Conservation (phyloP, 2,797 vertebrate genomes). For the Oreochromis mossambicus region DNA sequence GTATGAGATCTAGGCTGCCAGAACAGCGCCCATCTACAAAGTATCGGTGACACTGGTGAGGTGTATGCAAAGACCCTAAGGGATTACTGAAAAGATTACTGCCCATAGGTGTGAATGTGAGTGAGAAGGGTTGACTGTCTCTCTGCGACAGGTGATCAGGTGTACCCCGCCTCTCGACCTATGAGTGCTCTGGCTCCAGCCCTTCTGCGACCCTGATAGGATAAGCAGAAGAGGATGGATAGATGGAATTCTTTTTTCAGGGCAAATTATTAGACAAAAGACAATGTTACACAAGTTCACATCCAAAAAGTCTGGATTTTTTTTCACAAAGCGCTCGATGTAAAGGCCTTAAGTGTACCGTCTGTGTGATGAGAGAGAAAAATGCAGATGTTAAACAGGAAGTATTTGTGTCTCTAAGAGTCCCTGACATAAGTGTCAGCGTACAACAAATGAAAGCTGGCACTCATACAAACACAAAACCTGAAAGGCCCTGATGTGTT, state of each 20-base stretch:
- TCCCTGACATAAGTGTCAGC: neutral
- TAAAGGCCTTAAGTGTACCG: neutral
- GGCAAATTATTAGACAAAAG: neutral
- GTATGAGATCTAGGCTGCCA: neutral
- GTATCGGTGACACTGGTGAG: neutral
- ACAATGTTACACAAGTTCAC: neutral
- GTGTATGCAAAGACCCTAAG: neutral
- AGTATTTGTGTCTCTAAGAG: neutral
- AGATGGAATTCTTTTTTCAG: neutral
- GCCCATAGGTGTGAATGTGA: neutral
- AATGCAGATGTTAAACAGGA: neutral
- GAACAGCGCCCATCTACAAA: accelerated
- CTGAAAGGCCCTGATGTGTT: neutral
- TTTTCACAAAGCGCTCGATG: neutral
- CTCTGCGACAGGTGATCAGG: neutral
- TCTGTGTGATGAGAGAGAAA: neutral
- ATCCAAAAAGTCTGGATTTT: neutral
- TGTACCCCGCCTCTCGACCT: neutral
- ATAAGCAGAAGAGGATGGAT: neutral
- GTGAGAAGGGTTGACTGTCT: neutral
- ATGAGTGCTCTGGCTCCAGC: neutral
- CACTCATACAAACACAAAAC: neutral
- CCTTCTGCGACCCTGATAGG: neutral
- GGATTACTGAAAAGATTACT: neutral
- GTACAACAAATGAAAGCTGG: neutral